A percentile compares a stretch with the other conserved stretches of the same genome.
Conservation (phyloP, 2,797 vertebrate species). For the Leuciscus waleckii region DNA sequence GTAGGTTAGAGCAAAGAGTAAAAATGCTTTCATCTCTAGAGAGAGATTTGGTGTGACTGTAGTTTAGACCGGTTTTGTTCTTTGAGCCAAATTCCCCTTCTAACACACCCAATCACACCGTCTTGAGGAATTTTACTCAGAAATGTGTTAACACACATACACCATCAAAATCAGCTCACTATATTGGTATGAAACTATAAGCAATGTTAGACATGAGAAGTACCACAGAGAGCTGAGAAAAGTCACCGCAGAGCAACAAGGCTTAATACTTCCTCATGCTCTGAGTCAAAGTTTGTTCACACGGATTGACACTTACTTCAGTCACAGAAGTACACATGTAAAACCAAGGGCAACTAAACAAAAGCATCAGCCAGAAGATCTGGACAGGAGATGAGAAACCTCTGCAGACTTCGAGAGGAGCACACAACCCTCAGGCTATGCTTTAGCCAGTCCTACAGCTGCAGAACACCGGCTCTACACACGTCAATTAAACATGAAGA, state of each 20-base stretch:
- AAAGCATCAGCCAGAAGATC: slow-evolving; percentile 45
- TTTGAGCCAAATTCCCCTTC: slow-evolving; percentile 15
- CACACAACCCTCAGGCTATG: slow-evolving; percentile 59
- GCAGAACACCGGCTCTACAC: slow-evolving; percentile 61
- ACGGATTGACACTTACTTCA: slow-evolving; percentile 43
- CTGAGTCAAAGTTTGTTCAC: neutral
- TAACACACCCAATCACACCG: slow-evolving; percentile 6
- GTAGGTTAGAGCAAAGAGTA: neutral
- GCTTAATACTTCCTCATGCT: neutral
- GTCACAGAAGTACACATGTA: slow-evolving; percentile 58
- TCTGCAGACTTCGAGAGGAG: slow-evolving; percentile 55
- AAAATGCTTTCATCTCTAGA: slow-evolving; percentile 4
- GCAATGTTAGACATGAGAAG: neutral
- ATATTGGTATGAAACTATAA: slow-evolving; percentile 6
- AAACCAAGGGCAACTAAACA: slow-evolving; percentile 59
- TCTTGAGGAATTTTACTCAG: slow-evolving; percentile 17
- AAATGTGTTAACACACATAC: neutral
- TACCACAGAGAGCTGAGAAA: neutral
- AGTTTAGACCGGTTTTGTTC: slow-evolving; percentile 6
- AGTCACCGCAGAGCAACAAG: slow-evolving; percentile 18
- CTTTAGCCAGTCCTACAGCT: slow-evolving; percentile 53
- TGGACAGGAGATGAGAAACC: slow-evolving; percentile 50
- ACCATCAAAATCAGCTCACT: neutral
- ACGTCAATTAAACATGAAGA: slow-evolving; percentile 59
- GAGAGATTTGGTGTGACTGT: neutral